Base-by-base conservation (phyloP, 2,888 invertebrate genomes). In the Epinotia nisella region DNA sequence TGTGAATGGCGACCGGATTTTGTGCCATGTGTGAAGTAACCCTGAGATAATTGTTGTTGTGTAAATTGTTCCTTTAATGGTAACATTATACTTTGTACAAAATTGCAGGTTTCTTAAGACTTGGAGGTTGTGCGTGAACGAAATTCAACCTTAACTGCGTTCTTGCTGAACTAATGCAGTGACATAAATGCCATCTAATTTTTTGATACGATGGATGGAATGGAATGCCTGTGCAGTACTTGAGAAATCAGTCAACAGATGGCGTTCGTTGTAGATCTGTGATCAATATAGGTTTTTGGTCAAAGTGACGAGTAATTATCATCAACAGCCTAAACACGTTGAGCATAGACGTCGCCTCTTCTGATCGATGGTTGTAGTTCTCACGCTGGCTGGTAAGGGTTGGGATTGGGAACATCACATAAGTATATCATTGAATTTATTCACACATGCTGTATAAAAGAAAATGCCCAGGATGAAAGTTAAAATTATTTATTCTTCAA, bases 51-150 rank as follows among this genome's bases (percentile, higher is more conserved):
- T 68, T 72, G 41, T 51, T 64, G 45, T 49, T 60, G 49, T 19
- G 59, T 41, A 55, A 65, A 71, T 71, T 58, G 39, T 35, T 71
- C 65, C 65, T 49, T 71, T 58, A 59, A 71, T 59, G 65, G 70
- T 39, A 58, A 58, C 70, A 58, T 58, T 35, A 4, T 17, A 41
- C 39, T 39, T 19, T 13, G 56, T 19, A 3, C 19, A n/a, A 29
- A 55, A 21, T 55, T 53, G 39, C 21, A 7, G 17, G 41, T 51
- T 29, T 21, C 45, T 61, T 45, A 61, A 45, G 2, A 45, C 21
- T 24, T n/a, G 29, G 3, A 29, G 35, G 10, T 51, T 15, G 29
- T 29, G 5, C 1, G 21, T 45, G n/a, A 61, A 61, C 17, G 9
- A 61, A 45, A 15, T 59, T 59, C n/a, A 35, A 29, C 9, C 24